A percentile compares a stretch with the other conserved stretches of the same genome.
Evolutionary conservation across 23 tunicate genomes (phyloP).

Genomic region (Pegea sp.): DNA sequence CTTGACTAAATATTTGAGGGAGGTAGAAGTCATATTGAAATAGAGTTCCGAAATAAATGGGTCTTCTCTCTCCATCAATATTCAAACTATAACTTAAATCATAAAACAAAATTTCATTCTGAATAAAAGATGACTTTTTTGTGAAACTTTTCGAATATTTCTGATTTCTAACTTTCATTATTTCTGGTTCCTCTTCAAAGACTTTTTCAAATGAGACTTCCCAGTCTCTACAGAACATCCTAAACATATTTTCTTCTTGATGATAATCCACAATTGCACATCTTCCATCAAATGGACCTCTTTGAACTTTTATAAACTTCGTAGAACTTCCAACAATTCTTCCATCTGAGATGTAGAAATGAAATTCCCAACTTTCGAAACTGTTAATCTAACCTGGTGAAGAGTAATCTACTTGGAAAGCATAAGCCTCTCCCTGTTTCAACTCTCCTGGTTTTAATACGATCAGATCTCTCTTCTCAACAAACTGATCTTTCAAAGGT

Average conservation of each 20-base stretch:
- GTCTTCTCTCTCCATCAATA: slow-evolving; percentile 10
- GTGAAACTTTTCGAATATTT: not conserved
- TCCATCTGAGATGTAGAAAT: too few relatives aligned
- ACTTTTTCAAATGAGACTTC: too few relatives aligned
- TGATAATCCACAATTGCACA: not conserved
- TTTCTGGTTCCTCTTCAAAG: too few relatives aligned
- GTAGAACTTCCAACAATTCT: too few relatives aligned
- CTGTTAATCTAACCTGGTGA: too few relatives aligned
- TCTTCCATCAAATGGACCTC: not conserved
- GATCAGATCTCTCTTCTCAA: too few relatives aligned
- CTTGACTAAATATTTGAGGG: slow-evolving; percentile 25
- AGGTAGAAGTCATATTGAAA: slow-evolving; percentile 24
- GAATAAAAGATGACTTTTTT: not conserved
- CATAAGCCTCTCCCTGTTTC: too few relatives aligned
- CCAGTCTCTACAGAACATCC: slow-evolving; percentile 1
- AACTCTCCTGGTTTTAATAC: too few relatives aligned
- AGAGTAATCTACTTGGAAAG: too few relatives aligned
- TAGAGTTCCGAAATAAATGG: slow-evolving; percentile 25
- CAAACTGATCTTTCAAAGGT: too few relatives aligned
- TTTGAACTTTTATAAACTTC: too few relatives aligned
- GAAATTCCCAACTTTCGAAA: too few relatives aligned
- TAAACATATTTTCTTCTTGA: not conserved
- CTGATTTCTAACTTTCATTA: not conserved
- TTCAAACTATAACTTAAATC: slow-evolving; percentile 41
- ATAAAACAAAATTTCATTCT: slow-evolving; percentile 29